Percentiles rank a stretch among this genome's conserved stretches.
Conservation (phyloP, 2,113 vertebrate genomes). For the Sclerurus mexicanus region DNA sequence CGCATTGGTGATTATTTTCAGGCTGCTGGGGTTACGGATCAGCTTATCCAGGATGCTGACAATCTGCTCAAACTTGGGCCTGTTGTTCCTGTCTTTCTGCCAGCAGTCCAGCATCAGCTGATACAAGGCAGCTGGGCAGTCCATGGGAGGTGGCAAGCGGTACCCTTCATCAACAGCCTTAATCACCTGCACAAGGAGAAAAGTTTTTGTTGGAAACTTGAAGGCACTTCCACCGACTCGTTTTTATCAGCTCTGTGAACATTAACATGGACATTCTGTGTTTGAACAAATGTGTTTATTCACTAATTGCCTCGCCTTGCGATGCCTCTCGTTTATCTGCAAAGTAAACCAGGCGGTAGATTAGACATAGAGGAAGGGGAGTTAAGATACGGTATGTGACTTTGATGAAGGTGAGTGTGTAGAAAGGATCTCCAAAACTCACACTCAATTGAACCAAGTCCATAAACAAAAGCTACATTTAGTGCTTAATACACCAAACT, state of each 20-base stretch:
- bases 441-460: neutral
- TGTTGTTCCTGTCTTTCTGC: constrained; percentile 98
- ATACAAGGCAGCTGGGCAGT: constrained; percentile 95
- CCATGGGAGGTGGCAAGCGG: constrained; percentile 95
- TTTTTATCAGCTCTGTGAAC: neutral
- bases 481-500: neutral
- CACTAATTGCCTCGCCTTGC: neutral
- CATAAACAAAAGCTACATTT: neutral
- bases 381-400: neutral
- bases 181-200: constrained; percentile 84
- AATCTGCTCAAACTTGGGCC: constrained; percentile 98
- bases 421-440: neutral
- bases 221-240: neutral
- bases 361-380: neutral
- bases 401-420: constrained; percentile 45
- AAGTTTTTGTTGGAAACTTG: neutral
- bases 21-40: constrained; percentile 93
- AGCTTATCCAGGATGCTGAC: constrained; percentile 98
- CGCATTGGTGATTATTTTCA: constrained; percentile 94
- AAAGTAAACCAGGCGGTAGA: constrained; percentile 35
- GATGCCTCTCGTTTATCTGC: constrained; percentile 35
- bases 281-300: constrained; percentile 47
- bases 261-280: neutral
- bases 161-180: constrained; percentile 98
- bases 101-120: constrained; percentile 99